Base-by-base conservation (phyloP, 2,888 invertebrate genomes). In the Seira musarum region DNA sequence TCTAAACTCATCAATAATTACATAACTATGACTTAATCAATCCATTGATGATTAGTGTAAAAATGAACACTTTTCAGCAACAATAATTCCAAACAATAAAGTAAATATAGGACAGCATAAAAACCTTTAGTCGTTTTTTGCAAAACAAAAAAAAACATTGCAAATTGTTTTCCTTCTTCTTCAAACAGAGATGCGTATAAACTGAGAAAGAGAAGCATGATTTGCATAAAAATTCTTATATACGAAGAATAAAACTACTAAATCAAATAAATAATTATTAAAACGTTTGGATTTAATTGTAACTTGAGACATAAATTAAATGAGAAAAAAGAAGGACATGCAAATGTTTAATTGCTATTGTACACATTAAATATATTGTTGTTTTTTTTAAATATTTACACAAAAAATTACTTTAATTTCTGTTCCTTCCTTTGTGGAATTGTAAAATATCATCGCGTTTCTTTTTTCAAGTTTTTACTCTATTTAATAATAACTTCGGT, bases 31-130 rank as follows among this genome's bases (percentile, higher is more conserved):
- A 74, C 74, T 74, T 66, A 74, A 67, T 60, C 63, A 74, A 67
- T 74, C 10, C 24, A 66, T 67, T 67, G 68, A 75, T 67, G 67
- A 68, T 75, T 75, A 75, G 68, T 75, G 75, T 68, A 67, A 63
- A 75, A 75, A 75, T 75, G 75, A 75, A 75, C 75, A 75, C 75
- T 75, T 75, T 67, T 60, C 66, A 61, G 60, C 60, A 60, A 60
- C 10, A 8, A 60, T 2, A 60, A 60, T 53, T 63, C 60, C 57
- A 30, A 66, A 49, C 60, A 67, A 75, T 61, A 63, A 49, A 68
- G 22, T 46, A 21, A 46, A 30, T 67, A 46, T 67, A 46, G 65
- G 25, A 66, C 40, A 65, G 53, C 49, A 40, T 60, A 53, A 66
- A 49, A 72, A 65, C 60, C 24, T n/a, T 60, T 60, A 5, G 22